phyloP scores from a whole-genome alignment of 2,113 vertebrate genomes.

The Physeter macrocephalus region DNA sequence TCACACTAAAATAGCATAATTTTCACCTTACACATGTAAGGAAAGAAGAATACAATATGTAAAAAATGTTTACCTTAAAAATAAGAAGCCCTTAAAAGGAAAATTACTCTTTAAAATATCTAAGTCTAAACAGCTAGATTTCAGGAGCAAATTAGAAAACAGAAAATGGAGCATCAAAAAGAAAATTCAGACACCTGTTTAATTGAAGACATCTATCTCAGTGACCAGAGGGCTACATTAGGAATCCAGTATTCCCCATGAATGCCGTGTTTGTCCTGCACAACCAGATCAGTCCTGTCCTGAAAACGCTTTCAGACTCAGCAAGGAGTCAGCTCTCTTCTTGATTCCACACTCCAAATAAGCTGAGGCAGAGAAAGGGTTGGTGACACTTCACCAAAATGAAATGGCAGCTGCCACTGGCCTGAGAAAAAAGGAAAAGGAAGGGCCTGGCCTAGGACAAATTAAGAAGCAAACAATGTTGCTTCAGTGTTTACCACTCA shows the following conservation, averaged over 20 bases:
- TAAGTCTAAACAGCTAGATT: neutral
- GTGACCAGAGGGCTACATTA: neutral
- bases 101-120: neutral
- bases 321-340: neutral
- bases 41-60: neutral
- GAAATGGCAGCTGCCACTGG: neutral
- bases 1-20: neutral
- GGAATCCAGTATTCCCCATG: rapidly evolving
- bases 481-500: neutral
- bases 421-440: neutral
- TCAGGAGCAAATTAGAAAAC: neutral
- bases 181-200: neutral
- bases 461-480: neutral
- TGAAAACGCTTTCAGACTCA: neutral
- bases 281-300: neutral
- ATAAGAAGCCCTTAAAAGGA: neutral
- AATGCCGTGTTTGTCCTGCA: neutral
- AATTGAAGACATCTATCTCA: neutral
- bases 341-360: neutral
- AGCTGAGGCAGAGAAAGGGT: neutral
- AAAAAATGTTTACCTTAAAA: neutral
- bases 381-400: neutral
- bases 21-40: neutral
- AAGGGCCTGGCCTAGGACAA: neutral
- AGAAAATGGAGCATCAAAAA: neutral